phyloP scores from a whole-genome alignment of 1,140 invertebrate species.

The Sipha flava region DNA sequence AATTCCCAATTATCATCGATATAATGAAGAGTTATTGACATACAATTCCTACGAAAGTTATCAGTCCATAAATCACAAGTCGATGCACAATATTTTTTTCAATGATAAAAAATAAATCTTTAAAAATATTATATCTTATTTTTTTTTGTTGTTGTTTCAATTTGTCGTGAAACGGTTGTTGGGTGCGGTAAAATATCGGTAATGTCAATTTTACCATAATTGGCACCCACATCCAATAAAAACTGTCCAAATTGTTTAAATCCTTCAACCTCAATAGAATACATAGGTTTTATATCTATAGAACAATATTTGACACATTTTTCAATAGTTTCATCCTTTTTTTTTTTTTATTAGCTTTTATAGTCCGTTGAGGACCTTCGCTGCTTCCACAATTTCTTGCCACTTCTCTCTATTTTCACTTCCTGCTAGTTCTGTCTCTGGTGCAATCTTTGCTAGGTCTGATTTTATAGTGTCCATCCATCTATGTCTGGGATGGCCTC shows the following conservation, averaged over 20 bases:
- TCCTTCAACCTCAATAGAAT: not conserved
- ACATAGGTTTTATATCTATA: not conserved
- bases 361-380: no score
- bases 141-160: not conserved
- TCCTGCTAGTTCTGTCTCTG: no score
- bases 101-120: not conserved
- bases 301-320: not conserved
- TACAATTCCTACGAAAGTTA: not conserved
- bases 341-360: no score
- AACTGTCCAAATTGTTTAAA: not conserved
- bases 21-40: not conserved
- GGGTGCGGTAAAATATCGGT: not conserved
- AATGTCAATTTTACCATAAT: not conserved
- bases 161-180: not conserved
- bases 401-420: no score
- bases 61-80: not conserved
- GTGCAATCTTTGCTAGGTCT: no score
- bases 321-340: not conserved
- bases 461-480: no score
- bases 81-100: not conserved
- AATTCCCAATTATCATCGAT: not conserved
- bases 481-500: no score
- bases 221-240: not conserved
- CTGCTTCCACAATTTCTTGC: no score
- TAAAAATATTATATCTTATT: not conserved